phyloP scores from a whole-genome alignment of 1,140 invertebrate species.

The Vanessa tameamea region DNA sequence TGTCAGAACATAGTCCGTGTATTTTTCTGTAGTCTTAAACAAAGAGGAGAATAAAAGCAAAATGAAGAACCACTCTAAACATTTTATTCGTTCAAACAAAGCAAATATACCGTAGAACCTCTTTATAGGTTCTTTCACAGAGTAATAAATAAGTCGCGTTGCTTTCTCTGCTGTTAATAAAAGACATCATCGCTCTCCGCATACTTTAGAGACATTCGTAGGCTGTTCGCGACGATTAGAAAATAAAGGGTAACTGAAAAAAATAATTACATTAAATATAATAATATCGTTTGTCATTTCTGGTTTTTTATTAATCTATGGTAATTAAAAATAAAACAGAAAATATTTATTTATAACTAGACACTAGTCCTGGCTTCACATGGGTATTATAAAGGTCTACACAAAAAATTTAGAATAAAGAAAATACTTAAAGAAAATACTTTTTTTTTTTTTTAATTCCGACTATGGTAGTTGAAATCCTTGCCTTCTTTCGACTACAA shows the following conservation, averaged over 20 bases:
- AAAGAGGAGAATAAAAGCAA: slow-evolving; percentile 11
- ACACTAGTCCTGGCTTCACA: too few species aligned
- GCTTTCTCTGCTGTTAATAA: slow-evolving; percentile 1
- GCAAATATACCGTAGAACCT: slow-evolving; percentile 4
- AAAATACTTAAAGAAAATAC: too few species aligned
- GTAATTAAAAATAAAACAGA: neutral
- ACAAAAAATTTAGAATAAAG: too few species aligned
- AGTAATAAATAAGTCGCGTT: neutral
- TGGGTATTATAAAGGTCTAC: too few species aligned
- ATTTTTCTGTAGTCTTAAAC: slow-evolving; percentile 1
- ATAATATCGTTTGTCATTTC: neutral
- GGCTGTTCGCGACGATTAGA: slow-evolving; percentile 59
- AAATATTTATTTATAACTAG: too few species aligned
- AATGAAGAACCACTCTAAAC: slow-evolving; percentile 11
- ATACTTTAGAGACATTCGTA: slow-evolving; percentile 52
- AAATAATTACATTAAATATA: slow-evolving; percentile 12
- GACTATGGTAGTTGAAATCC: too few species aligned
- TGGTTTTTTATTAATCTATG: neutral
- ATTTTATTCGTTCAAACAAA: slow-evolving; percentile 11
- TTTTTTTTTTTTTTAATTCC: too few species aligned
- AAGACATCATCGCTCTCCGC: slow-evolving; percentile 32
- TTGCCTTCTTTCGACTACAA: too few species aligned
- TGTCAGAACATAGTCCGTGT: neutral
- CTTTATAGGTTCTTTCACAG: neutral
- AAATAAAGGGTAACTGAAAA: slow-evolving; percentile 60